Base-by-base conservation (phyloP, 2,888 invertebrate species). In the Ariolimax columbianus region DNA sequence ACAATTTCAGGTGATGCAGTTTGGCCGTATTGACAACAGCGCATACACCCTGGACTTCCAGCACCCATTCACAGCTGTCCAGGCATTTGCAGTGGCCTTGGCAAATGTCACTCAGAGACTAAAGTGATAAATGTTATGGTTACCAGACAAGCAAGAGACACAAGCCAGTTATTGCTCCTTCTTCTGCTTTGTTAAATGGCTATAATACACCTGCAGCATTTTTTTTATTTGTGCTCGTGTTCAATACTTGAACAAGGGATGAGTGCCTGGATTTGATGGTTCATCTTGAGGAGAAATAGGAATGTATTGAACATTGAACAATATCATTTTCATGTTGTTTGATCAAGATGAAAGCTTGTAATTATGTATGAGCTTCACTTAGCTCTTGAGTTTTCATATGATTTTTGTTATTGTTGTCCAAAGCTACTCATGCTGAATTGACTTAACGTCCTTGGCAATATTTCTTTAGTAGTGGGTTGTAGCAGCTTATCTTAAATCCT, bases 41-140 rank as follows among this genome's bases (percentile, higher is more conserved):
- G 98, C 99, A 73, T 99, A 99, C 95, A 99, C 99, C 0, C 95
- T 99, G 93, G 99, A 99, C 95, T 99, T 99, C 95, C 98, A 99
- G 94, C 98, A 98, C 95, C 99, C 99, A 51, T 99, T 99, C 95
- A 98, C 98, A 86, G 98, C 99, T 89, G 96, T 99, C 88, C 99
- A 99, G 95, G 99, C 99, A 86, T 99, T 99, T 95, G 98, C 98
- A 83, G 99, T 99, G 86, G 99, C 99, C 88, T 96, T 99, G 92
- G 98, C 98, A 89, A 98, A 98, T 94, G 98, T 98, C 89, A 98
- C 98, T 77, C 98, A 98, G 94, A 96, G 98, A 93, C 96, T 98
- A 92, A 98, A 63, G n/a, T 63, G 23, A 63, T 63, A 6, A 63
- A 23, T 55, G 23, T 55, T 3, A 19, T 3, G 23, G 23, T 55